phyloP scores from a whole-genome alignment of 2,888 invertebrate species.

The Epistrophella euchroma region DNA sequence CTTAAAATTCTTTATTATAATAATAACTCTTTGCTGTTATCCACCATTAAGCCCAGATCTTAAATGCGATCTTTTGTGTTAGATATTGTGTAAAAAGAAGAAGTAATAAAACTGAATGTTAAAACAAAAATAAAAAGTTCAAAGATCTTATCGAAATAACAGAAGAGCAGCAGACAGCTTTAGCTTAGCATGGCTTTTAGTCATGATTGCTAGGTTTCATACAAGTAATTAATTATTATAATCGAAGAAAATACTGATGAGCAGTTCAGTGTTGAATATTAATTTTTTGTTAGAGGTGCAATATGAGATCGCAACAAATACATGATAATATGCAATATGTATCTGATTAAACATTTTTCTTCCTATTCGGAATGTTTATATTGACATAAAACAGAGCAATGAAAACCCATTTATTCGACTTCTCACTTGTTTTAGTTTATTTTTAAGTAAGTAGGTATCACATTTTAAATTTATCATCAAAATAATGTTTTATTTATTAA shows the following conservation, averaged over 20 bases:
- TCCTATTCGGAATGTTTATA: not conserved
- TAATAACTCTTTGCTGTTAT: not conserved
- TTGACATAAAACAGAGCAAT: not conserved
- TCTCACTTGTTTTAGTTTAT: not conserved
- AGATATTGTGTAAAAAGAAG: not conserved
- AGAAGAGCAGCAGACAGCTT: no score
- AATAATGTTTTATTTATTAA: constrained; percentile 2
- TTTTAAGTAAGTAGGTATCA: not conserved
- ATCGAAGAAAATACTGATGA: not conserved
- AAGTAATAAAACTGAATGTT: not conserved
- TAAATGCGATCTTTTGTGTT: not conserved
- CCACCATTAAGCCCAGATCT: not conserved
- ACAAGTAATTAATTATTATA: not conserved
- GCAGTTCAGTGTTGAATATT: not conserved
- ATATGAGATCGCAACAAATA: not conserved
- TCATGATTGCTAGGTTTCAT: not conserved
- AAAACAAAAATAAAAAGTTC: not conserved
- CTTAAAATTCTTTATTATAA: not conserved
- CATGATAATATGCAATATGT: not conserved
- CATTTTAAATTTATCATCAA: not conserved
- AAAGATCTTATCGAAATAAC: not conserved
- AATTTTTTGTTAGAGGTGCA: not conserved
- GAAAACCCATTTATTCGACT: not conserved
- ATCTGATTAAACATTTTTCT: not conserved
- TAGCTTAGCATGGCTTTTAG: no score